Evolutionary conservation across 2,888 invertebrate species (phyloP), one percentile per base, ranked within the genome.

Genomic region (Papilio demoleus): DNA sequence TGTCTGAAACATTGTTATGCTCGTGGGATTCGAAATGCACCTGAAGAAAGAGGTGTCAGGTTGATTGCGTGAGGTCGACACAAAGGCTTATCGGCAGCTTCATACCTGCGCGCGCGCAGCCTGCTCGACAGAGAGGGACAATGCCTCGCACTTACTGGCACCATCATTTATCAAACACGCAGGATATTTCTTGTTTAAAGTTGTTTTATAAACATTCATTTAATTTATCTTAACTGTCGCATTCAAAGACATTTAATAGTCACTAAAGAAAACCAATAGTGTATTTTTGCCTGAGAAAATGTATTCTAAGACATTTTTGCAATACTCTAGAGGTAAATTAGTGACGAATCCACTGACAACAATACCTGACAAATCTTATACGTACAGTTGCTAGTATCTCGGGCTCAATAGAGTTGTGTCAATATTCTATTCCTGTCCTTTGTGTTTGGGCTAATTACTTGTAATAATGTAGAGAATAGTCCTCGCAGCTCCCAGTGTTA

Each of bases 51-150:
- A 72, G 70, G 65, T 70, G 70, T 70, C 72, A 74, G 74, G 71
- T 74, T 73, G 67, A 60, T 53, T 79, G 78, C 81, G 86, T 87
- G 85, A 84, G 87, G 85, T 85, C 81, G 82, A 69, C 66, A 79
- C 80, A 79, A 77, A 77, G 74, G 79, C 79, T 77, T 72, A 76
- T 75, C 31, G 27, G 27, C 27, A 79, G 75, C 17, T 59, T 73
- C 74, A 70, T 73, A 53, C 40, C 31, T 53, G 47, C 74, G 75
- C 73, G 73, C 53, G 73, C 74, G 75, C 79, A 81, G 84, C 79
- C 82, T 81, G 80, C 50, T 68, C 69, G 84, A 87, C 87, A 82
- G 87, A 88, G 88, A 88, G 83, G 86, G 77, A 82, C 77, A 78
- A 81, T 77, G 71, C 65, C 72, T 71, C 68, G 67, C 8, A 3